Evolutionary conservation across 2,888 invertebrate genomes (phyloP).

Genomic region (Zygaena filipendulae): DNA sequence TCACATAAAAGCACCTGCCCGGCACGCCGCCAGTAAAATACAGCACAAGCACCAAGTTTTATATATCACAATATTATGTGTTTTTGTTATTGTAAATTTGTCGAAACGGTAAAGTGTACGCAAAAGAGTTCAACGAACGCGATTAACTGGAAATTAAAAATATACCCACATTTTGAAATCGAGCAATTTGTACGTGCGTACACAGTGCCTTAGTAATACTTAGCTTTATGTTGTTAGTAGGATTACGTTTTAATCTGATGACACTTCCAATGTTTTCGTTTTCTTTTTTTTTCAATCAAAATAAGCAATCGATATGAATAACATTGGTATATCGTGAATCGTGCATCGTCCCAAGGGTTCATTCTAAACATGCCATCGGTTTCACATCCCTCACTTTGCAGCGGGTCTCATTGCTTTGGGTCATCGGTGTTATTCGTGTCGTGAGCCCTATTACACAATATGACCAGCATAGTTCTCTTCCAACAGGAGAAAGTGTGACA

Average conservation of each 20-base stretch:
- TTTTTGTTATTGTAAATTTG: slow-evolving; percentile 60
- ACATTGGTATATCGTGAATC: slow-evolving; percentile 18
- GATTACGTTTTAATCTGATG: slow-evolving; percentile 28
- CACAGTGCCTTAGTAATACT: slow-evolving; percentile 50
- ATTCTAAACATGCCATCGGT: no score
- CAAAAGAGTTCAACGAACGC: slow-evolving; percentile 15
- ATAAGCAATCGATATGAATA: no score
- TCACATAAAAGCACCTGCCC: slow-evolving; percentile 66
- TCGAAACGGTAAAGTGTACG: slow-evolving; percentile 59
- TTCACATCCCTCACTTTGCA: no score
- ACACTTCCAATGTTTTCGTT: neutral
- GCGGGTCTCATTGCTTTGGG: no score
- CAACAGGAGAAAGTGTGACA: slow-evolving; percentile 49
- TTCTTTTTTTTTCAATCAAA: neutral
- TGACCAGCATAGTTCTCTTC: slow-evolving; percentile 41
- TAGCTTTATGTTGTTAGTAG: slow-evolving; percentile 65
- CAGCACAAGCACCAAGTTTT: slow-evolving; percentile 68
- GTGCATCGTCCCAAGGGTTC: no score
- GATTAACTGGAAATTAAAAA: no score
- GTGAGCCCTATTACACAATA: slow-evolving; percentile 29
- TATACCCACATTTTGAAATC: neutral
- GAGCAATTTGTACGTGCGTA: no score
- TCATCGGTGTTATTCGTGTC: slow-evolving; percentile 39
- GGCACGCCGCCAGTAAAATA: slow-evolving; percentile 67
- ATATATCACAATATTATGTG: slow-evolving; percentile 63